Conservation (phyloP, 2,113 vertebrate species). For the Ammodytes dubius region DNA sequence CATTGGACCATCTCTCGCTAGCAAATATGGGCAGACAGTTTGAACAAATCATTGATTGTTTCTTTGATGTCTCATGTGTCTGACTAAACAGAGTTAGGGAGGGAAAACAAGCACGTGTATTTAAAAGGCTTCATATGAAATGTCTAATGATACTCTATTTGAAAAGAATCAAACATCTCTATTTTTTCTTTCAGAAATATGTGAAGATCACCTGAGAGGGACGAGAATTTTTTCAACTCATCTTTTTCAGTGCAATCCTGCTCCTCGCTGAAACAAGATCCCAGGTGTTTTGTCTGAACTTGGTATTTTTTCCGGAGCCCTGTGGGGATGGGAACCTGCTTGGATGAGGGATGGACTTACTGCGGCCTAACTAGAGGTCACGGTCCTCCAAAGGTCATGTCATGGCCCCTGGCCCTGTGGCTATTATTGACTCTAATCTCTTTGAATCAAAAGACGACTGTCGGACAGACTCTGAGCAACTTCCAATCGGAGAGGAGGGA, state of each 20-base stretch:
- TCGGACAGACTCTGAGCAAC: slow-evolving; percentile 81
- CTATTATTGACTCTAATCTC: slow-evolving; percentile 80
- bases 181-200: slow-evolving; percentile 88
- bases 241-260: slow-evolving; percentile 45
- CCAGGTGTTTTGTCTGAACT: slow-evolving; percentile 46
- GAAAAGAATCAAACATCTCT: slow-evolving; percentile 40
- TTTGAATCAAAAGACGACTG: slow-evolving; percentile 68
- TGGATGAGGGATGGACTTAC: slow-evolving; percentile 78
- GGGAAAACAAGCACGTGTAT: slow-evolving; percentile 41
- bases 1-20: slow-evolving; percentile 53
- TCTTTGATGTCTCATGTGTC: slow-evolving; percentile 69
- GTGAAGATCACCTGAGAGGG: slow-evolving; percentile 79
- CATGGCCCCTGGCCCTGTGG: slow-evolving; percentile 81
- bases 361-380: slow-evolving; percentile 65
- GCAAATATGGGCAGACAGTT: slow-evolving; percentile 67
- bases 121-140: slow-evolving; percentile 27
- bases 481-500: slow-evolving; percentile 93
- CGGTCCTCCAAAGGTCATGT: slow-evolving; percentile 65
- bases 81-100: slow-evolving; percentile 52
- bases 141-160: slow-evolving; percentile 42
- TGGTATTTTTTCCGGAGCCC: slow-evolving; percentile 44
- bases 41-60: slow-evolving; percentile 72
- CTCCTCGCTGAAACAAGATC: slow-evolving; percentile 47
- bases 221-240: slow-evolving; percentile 32
- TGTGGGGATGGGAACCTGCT: slow-evolving; percentile 87